Evolutionary conservation across 2,797 vertebrate genomes (phyloP), one percentile per base, ranked within the genome.

Genomic region (Intellagama lesueurii): DNA sequence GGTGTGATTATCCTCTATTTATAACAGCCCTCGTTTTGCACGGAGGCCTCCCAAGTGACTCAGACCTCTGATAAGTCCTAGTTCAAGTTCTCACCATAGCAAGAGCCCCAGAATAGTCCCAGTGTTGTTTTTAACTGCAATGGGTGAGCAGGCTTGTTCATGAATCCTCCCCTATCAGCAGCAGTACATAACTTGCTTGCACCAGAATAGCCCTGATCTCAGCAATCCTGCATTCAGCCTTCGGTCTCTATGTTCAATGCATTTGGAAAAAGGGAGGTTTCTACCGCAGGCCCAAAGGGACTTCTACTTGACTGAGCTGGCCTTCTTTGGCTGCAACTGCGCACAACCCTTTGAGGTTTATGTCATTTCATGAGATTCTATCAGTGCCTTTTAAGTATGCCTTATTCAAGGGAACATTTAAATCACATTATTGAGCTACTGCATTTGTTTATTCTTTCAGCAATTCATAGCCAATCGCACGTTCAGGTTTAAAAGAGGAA

Each of bases 131-230:
- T 98, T 98, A 98, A 98, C 98, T 98, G 98, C 96, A 96, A 98
- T 83, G 90, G 97, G 97, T 97, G 98, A 98, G 97, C 96, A 97
- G 97, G 95, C 97, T 86, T 94, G 94, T 97, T 97, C 97, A 98
- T 98, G 98, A 98, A 98, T 98, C 98, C 98, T 96, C 93, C 94
- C 95, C 98, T 97, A 98, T 98, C 98, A 98, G 97, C 98, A 98
- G 97, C 97, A 92, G 96, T 89, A 92, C 92, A 94, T 96, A 96
- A 95, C 96, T 96, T 93, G 95, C 96, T 95, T 95, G 97, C 97
- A 98, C 98, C 96, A 98, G 98, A 99, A 98, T 98, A 99, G 97
- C 97, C 96, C 97, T 97, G 97, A 98, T 97, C 96, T 98, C 97
- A 97, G 97, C 94, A 96, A 97, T 95, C 95, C 96, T 96, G 95